Percentiles rank a stretch among this genome's conserved stretches.
Evolutionary conservation across 2,113 vertebrate genomes (phyloP).

Genomic region (Naja naja): DNA sequence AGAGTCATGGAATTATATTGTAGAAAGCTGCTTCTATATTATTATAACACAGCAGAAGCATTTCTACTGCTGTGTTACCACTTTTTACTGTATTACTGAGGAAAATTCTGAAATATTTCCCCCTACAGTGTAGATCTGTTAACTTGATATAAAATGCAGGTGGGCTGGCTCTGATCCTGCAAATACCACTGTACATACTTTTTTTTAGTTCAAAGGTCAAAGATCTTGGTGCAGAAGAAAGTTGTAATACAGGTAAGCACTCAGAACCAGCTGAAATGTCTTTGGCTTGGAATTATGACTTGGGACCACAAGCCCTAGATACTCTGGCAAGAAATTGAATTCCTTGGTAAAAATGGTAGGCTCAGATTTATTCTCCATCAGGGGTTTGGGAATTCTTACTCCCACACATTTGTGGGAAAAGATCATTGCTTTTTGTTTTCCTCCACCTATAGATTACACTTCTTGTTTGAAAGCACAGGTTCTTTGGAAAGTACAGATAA

Average conservation of each 20-base stretch:
- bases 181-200: background rate
- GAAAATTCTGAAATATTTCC: background rate
- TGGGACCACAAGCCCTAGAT: background rate
- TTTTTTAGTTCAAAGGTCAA: too few species aligned
- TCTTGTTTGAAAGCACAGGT: background rate
- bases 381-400: background rate
- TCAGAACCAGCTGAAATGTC: background rate
- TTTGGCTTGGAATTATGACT: background rate
- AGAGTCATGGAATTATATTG: background rate
- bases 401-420: background rate
- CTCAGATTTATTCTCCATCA: background rate
- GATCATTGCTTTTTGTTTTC: background rate
- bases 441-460: background rate
- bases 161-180: background rate
- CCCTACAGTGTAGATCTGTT: background rate
- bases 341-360: background rate
- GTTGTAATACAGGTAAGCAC: background rate
- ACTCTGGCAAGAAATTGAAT: background rate
- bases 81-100: slow-evolving; percentile 20
- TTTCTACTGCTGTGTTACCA: background rate
- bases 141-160: slow-evolving; percentile 8
- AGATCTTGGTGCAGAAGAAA: background rate
- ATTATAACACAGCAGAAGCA: slow-evolving; percentile 22
- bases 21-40: background rate
- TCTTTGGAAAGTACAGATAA: background rate